Evolutionary conservation across 2,888 invertebrate genomes (phyloP).

Genomic region (Arctia plantaginis): DNA sequence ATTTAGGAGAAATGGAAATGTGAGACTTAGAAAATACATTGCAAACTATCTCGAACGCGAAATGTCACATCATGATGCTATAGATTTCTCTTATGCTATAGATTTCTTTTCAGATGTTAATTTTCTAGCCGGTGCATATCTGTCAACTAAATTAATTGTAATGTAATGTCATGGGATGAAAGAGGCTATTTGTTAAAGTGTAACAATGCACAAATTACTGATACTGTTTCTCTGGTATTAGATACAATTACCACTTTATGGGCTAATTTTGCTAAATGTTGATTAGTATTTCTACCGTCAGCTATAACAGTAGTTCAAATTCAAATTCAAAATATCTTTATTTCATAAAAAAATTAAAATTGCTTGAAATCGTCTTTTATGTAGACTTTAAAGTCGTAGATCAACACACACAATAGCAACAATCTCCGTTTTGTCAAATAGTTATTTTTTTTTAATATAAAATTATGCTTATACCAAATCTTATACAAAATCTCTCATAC

Average conservation of each 20-base stretch:
- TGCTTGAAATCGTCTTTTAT: no score
- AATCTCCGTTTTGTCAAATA: no score
- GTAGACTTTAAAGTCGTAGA: no score
- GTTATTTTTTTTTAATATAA: no score
- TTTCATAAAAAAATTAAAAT: background rate
- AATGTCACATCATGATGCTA: conserved; percentile 63
- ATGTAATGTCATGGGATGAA: conserved; percentile 87
- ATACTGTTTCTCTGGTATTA: conserved; percentile 71
- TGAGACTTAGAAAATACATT: conserved; percentile 63
- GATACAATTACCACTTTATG: conserved; percentile 84
- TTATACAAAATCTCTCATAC: no score
- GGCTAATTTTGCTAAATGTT: conserved; percentile 88
- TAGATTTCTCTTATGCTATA: conserved; percentile 74
- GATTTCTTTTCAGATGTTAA: conserved; percentile 83
- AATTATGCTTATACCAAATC: no score
- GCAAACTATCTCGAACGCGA: conserved; percentile 80
- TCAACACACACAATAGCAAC: no score
- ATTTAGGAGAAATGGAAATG: conserved; percentile 59
- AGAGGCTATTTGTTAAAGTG: conserved; percentile 85
- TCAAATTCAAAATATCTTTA: no score
- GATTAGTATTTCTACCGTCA: conserved; percentile 63
- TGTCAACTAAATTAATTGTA: conserved; percentile 69
- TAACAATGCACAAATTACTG: conserved; percentile 54
- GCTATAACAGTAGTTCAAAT: background rate
- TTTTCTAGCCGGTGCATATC: conserved; percentile 73